Evolutionary conservation across 1,140 invertebrate species (phyloP).

Genomic region (Proctacanthus coquilletti): DNA sequence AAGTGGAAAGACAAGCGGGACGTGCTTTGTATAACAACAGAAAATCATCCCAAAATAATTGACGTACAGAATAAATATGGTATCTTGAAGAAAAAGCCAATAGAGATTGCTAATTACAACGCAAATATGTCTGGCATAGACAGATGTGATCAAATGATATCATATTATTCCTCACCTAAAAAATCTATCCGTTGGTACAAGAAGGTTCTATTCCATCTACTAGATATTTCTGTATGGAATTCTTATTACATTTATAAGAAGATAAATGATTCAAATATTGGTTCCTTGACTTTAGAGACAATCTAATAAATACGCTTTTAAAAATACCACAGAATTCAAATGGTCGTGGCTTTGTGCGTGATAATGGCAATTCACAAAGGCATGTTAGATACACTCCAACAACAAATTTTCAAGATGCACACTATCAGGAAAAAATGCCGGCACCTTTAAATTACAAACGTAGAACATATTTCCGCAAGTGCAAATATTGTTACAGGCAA

Average conservation of each 20-base stretch:
- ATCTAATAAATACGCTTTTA: too few relatives aligned
- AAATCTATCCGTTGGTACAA: slow-evolving; percentile 14
- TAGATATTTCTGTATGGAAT: slow-evolving; percentile 4
- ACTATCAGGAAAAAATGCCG: too few relatives aligned
- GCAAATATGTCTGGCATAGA: slow-evolving; percentile 11
- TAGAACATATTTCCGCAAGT: too few relatives aligned
- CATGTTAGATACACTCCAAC: too few relatives aligned
- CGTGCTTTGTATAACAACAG: slow-evolving; percentile 16
- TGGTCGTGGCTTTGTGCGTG: too few relatives aligned
- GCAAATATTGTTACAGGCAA: too few relatives aligned
- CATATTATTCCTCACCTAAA: slow-evolving; percentile 9
- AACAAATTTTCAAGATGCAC: too few relatives aligned
- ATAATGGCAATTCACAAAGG: too few relatives aligned
- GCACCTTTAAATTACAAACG: too few relatives aligned
- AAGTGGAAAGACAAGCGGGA: slow-evolving; percentile 23
- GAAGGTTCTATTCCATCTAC: slow-evolving; percentile 8
- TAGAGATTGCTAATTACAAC: slow-evolving; percentile 12
- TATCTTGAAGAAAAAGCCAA: slow-evolving; percentile 10
- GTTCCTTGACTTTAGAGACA: too few relatives aligned
- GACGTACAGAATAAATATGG: slow-evolving; percentile 11
- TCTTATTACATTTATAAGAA: slow-evolving; percentile 3
- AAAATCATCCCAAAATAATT: slow-evolving; percentile 7
- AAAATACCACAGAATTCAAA: too few relatives aligned
- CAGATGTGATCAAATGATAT: slow-evolving; percentile 12
- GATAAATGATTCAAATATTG: too few relatives aligned